Evolutionary conservation across 2,113 vertebrate genomes (phyloP), one percentile per base, ranked within the genome.

Genomic region (Rafetus swinhoei): DNA sequence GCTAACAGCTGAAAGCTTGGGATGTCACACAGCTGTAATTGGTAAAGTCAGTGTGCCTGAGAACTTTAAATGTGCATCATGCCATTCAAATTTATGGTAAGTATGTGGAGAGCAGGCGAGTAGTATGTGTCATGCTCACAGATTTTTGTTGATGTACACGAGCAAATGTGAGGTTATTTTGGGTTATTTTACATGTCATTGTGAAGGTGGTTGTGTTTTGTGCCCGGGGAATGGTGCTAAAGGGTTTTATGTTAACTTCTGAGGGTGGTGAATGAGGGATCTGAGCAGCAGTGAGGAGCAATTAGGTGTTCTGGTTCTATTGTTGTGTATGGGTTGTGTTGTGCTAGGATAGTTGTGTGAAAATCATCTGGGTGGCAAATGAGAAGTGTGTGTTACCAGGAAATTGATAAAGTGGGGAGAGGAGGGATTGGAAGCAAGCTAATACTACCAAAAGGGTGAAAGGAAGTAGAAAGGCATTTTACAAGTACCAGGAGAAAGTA

Each of bases 401-500:
- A 59, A 25, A 11, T 59, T 25, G 57, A 25, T 24, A 59, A 59
- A 59, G 57, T 59, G 57, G 9, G 57, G 5, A 45, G 57, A 7
- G 22, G 57, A 24, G 24, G 22, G 57, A 59, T 59, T 25, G 57
- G 57, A 59, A 59, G 3, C 57, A 59, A 59, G 57, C 22, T 87
- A 60, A 7, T 32, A 90, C 76, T 90, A 32, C 50, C n/a, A 35
- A 87, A 90, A 19, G 9, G 79, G 2, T 19, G 21, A 85, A 92
- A n/a, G 19, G 18, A 87, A 91, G 90, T 52, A 87, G 77, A 95
- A 92, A 72, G 3, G 19, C 5, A 52, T 45, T 81, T 94, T 94
- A 76, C 6, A 91, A 90, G 15, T 35, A 90, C n/a, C 39, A 55
- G 84, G 13, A 55, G 72, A 82, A 89, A 91, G 84, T 1, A 72